phyloP scores from a whole-genome alignment of 2,113 vertebrate species.

The Rhagologus leucostigma region DNA sequence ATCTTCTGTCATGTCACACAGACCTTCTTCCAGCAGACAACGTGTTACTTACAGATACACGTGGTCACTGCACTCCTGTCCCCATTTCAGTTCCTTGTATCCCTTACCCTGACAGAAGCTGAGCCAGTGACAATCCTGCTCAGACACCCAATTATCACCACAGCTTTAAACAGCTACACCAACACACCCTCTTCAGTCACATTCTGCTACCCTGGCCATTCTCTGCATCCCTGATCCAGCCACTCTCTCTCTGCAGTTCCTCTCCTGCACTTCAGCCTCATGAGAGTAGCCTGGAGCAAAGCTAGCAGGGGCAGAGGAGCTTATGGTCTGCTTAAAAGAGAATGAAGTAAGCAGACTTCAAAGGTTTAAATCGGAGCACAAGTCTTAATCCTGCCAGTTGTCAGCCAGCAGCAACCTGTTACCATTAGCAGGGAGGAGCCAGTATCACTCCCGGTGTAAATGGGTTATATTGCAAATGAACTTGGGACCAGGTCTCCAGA shows the following conservation, averaged over 20 bases:
- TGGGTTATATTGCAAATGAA: background rate
- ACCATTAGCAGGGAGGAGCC: background rate
- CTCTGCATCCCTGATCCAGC: background rate
- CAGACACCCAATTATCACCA: background rate
- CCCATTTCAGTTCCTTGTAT: background rate
- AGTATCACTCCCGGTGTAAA: background rate
- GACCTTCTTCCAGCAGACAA: background rate
- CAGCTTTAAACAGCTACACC: background rate
- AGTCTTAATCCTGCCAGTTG: background rate
- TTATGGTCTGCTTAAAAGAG: background rate
- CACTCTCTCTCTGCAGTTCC: background rate
- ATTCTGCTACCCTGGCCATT: background rate
- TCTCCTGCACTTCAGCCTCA: background rate
- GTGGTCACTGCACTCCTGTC: background rate
- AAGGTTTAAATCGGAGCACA: background rate
- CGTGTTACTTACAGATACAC: background rate
- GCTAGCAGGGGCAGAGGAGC: background rate
- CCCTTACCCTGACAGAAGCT: background rate
- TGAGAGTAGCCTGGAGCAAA: background rate
- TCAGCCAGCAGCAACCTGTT: background rate
- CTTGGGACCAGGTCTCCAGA: background rate
- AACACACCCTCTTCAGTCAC: background rate
- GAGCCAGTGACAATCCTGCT: background rate
- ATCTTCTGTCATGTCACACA: background rate
- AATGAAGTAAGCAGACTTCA: background rate